A percentile compares a stretch with the other conserved stretches of the same genome.
Conservation (phyloP, 1,140 invertebrate genomes). For the Drosophila burlai region DNA sequence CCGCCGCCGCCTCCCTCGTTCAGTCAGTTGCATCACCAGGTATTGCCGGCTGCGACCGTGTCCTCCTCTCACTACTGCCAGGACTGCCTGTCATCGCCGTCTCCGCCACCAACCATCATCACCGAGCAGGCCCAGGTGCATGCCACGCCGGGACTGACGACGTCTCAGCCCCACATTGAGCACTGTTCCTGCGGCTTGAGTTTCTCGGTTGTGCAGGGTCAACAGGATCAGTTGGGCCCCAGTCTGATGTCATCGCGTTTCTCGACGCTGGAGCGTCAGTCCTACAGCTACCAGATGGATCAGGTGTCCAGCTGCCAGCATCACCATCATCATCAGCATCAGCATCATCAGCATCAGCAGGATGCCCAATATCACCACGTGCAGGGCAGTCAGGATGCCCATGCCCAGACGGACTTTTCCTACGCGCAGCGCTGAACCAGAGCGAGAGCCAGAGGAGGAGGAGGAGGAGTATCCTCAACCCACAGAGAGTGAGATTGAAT, state of each 20-base stretch:
- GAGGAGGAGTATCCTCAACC: slow-evolving; percentile 8
- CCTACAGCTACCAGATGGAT: slow-evolving; percentile 32
- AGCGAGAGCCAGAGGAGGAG: not conserved
- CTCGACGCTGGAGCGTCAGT: slow-evolving; percentile 41
- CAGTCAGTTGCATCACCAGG: slow-evolving; percentile 43
- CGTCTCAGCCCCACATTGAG: slow-evolving; percentile 64
- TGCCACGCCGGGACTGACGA: slow-evolving; percentile 53
- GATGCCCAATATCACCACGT: slow-evolving; percentile 23
- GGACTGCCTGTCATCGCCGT: slow-evolving; percentile 72
- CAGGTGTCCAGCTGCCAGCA: slow-evolving; percentile 43
- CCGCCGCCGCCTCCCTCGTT: slow-evolving; percentile 39
- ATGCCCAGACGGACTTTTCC: slow-evolving; percentile 73
- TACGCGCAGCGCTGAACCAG: slow-evolving; percentile 56
- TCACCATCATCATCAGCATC: slow-evolving; percentile 49
- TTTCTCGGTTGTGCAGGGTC: slow-evolving; percentile 65
- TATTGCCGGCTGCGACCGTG: not conserved
- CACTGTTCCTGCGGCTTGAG: slow-evolving; percentile 78
- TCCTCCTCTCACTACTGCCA: slow-evolving; percentile 60
- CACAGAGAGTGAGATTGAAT: slow-evolving; percentile 61
- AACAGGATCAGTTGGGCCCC: slow-evolving; percentile 11
- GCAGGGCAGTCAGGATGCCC: slow-evolving; percentile 52
- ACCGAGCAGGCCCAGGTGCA: slow-evolving; percentile 78
- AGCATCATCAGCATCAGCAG: slow-evolving; percentile 38
- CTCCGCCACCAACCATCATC: slow-evolving; percentile 72
- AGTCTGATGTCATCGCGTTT: slow-evolving; percentile 14